These are phyloP conservation scores for Labeo rohita DNA, from an alignment of 2,113 vertebrate genomes.

Conservation along the genomic window DNA sequence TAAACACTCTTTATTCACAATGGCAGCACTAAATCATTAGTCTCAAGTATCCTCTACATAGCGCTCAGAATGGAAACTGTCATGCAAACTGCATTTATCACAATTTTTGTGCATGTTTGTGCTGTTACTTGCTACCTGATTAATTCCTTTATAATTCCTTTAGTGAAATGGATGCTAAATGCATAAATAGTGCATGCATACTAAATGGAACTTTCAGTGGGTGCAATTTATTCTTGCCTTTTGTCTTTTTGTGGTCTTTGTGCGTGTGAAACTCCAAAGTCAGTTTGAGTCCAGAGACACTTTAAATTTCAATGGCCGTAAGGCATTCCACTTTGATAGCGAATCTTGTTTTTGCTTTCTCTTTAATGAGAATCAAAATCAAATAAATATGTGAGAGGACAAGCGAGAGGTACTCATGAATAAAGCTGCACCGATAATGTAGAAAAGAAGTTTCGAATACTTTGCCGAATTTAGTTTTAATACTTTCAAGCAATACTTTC, in stretches of 20 bases:
- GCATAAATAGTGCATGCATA: neutral
- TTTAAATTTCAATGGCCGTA: neutral
- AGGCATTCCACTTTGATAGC: conserved; percentile 1
- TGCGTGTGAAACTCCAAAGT: neutral
- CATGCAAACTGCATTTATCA: neutral
- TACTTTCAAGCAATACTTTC: neutral
- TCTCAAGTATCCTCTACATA: neutral
- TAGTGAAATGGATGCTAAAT: neutral
- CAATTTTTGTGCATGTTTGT: neutral
- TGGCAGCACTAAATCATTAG: neutral
- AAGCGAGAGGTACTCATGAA: neutral
- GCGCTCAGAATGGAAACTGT: neutral
- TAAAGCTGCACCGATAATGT: neutral
- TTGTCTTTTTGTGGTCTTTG: neutral
- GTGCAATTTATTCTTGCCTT: neutral
- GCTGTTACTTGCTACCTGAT: neutral
- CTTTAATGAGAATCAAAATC: conserved; percentile 18
- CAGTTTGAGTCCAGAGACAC: conserved; percentile 2
- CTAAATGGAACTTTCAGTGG: neutral
- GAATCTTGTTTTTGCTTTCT: neutral
- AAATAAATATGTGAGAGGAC: neutral
- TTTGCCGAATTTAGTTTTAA: neutral
- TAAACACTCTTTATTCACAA: neutral
- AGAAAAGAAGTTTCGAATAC: neutral
- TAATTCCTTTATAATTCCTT: neutral